Evolutionary conservation across 2,113 vertebrate species (phyloP).

Genomic region (Stigmatopora nigra): DNA sequence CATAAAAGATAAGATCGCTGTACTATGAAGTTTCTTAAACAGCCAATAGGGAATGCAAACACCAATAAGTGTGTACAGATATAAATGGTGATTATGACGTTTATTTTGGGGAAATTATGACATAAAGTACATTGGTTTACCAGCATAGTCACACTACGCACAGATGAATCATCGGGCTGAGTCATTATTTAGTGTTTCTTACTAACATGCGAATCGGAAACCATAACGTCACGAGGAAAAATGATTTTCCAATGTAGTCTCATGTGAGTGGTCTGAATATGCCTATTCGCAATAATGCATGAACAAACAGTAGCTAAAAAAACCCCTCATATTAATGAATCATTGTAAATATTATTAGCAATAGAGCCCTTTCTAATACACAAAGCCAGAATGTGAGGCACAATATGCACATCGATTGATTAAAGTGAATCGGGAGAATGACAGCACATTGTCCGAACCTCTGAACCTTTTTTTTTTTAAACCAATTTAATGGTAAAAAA

Average conservation of each 20-base stretch:
- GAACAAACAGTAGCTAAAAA: too few species aligned
- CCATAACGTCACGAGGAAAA: background rate
- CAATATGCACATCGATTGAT: too few species aligned
- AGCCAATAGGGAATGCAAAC: background rate
- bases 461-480: too few species aligned
- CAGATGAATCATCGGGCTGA: background rate
- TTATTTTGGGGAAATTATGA: background rate
- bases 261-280: background rate
- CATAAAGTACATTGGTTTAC: background rate
- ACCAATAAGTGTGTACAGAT: background rate
- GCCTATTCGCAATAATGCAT: too few species aligned
- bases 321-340: too few species aligned
- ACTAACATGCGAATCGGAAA: background rate
- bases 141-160: background rate
- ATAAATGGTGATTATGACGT: background rate
- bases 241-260: background rate
- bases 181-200: background rate
- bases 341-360: too few species aligned
- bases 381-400: too few species aligned
- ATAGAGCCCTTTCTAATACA: too few species aligned
- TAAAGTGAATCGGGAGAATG: too few species aligned
- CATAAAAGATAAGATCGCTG: constrained; percentile 6
- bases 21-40: background rate
- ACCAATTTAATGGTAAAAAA: too few species aligned
- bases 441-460: too few species aligned